A percentile compares a stretch with the other conserved stretches of the same genome.
Evolutionary conservation across 2,888 invertebrate genomes (phyloP).

Genomic region (Mythimna ferrago): DNA sequence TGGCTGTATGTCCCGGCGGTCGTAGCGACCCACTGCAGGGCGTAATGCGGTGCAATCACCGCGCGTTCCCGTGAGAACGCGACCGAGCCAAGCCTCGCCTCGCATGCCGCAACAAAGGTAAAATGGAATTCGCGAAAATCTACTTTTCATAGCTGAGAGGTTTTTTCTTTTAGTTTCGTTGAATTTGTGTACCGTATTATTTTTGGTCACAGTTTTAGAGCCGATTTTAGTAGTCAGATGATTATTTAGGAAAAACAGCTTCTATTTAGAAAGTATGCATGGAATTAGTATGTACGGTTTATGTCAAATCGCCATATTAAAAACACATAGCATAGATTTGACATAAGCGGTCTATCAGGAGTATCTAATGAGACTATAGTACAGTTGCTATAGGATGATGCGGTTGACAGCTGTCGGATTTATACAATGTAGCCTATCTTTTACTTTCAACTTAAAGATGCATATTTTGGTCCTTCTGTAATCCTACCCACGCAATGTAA

Average conservation of each 20-base stretch:
- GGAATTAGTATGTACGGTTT: background rate
- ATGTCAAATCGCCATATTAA: background rate
- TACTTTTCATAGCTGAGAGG: slow-evolving; percentile 29
- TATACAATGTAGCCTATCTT: too few species aligned
- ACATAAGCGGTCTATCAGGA: too few species aligned
- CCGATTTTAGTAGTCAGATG: background rate
- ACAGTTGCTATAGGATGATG: too few species aligned
- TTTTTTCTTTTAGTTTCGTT: slow-evolving; percentile 4
- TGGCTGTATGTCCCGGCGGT: slow-evolving; percentile 72
- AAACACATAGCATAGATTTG: too few species aligned
- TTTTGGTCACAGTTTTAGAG: background rate
- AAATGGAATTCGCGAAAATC: slow-evolving; percentile 66
- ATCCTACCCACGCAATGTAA: too few species aligned
- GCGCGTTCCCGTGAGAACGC: slow-evolving; percentile 89
- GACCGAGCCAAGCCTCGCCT: slow-evolving; percentile 70
- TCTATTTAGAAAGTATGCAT: background rate
- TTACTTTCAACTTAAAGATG: too few species aligned
- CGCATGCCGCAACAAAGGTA: slow-evolving; percentile 81
- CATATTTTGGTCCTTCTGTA: too few species aligned
- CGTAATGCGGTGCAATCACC: slow-evolving; percentile 86
- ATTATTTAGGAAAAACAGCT: background rate
- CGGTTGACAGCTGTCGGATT: too few species aligned
- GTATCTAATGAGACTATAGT: too few species aligned
- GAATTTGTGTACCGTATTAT: too few species aligned
- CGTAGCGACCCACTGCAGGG: slow-evolving; percentile 80